Evolutionary conservation across 2,888 invertebrate species (phyloP), one percentile per base, ranked within the genome.

Genomic region (Cosmorhoe ocellata): DNA sequence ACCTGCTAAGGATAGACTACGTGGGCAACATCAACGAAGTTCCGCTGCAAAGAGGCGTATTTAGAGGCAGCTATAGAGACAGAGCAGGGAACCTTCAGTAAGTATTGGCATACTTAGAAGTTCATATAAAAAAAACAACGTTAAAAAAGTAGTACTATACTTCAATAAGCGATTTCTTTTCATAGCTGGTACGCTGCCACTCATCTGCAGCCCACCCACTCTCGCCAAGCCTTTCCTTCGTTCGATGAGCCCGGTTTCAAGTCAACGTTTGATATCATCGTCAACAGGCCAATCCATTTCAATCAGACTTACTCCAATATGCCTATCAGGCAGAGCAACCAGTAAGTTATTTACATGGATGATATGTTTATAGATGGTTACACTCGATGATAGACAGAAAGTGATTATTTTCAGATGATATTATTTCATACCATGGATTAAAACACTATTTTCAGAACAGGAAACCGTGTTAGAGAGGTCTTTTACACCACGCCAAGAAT

Each of bases 131-230:
- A 18, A 2, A 3, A 18, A 18, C 18, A 18, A 18, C 18, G 4
- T 18, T 18, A 18, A 2, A 18, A 18, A 3, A 3, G 4, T 18
- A 18, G 18, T 18, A 18, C 18, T 3, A 2, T 18, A 3, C 18
- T 18, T 18, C 4, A 18, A 18, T 18, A 4, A 3, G 18, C 18
- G 32, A n/a, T 33, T 32, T 48, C 14, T 13, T 22, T 45, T 63
- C 59, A 13, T 72, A 95, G 95, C 69, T 95, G 94, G 95, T 92
- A 95, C 50, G 94, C 93, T 0, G 93, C 94, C 0, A 94, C 95
- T 9, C 95, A 96, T 71, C 93, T 96, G 69, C 95, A 95, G 79
- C 93, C 96, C 0, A 94, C 94, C 0, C 94, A 95, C 74, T 95
- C 95, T 0, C 91, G 95, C 30, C 92, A 93, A 66, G 94, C 94